Evolutionary conservation across 2,888 invertebrate species (phyloP).

Genomic region (Ganaspis brasiliensis): DNA sequence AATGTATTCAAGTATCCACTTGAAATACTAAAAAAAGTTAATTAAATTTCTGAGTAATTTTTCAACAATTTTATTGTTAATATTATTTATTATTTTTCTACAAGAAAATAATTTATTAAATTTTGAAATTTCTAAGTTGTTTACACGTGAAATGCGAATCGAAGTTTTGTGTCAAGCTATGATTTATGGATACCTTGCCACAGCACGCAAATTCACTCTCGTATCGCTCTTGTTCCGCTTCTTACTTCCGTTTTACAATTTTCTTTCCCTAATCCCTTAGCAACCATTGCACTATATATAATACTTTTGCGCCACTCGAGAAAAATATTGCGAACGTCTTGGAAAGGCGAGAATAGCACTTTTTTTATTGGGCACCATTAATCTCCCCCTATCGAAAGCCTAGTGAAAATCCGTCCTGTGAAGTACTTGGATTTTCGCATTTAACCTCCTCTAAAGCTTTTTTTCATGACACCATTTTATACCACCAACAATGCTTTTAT

Average conservation of each 20-base stretch:
- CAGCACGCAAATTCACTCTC: slow-evolving; percentile 19
- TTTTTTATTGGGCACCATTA: slow-evolving; percentile 36
- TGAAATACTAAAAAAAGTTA: no score
- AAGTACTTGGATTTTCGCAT: slow-evolving; percentile 25
- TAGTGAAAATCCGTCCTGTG: slow-evolving; percentile 34
- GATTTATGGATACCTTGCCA: slow-evolving; percentile 35
- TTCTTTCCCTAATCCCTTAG: slow-evolving; percentile 33
- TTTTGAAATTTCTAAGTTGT: slow-evolving; percentile 1
- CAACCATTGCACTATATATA: slow-evolving; percentile 26
- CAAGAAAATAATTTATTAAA: not conserved
- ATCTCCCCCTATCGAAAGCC: slow-evolving; percentile 40
- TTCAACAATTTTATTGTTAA: no score
- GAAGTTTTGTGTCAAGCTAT: slow-evolving; percentile 5
- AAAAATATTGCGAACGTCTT: slow-evolving; percentile 30
- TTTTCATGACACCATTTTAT: slow-evolving; percentile 10
- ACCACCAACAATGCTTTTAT: slow-evolving; percentile 6
- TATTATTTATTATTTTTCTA: no score
- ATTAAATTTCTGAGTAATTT: no score
- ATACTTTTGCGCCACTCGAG: slow-evolving; percentile 19
- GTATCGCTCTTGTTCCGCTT: slow-evolving; percentile 37
- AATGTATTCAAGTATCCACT: no score
- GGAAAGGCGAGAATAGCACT: slow-evolving; percentile 9
- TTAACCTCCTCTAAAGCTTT: not conserved
- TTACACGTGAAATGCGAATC: not conserved
- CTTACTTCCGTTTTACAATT: slow-evolving; percentile 39